Evolutionary conservation across 2,888 invertebrate genomes (phyloP), one percentile per base, ranked within the genome.

Genomic region (Chrysotoxum bicinctum): DNA sequence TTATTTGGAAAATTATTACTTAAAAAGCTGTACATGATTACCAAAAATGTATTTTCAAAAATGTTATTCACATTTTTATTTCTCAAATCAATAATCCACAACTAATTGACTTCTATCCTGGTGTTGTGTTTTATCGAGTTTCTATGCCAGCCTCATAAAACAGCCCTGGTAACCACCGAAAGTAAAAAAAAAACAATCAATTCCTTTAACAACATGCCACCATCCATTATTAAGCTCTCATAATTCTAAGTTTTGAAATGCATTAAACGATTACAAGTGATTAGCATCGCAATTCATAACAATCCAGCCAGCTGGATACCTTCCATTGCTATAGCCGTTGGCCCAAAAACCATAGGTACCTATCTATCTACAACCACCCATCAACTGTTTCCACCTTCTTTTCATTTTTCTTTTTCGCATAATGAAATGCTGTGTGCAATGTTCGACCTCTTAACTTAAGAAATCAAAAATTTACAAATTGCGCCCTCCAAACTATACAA

Each of bases 221-320:
- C 75, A 66, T 64, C 72, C 75, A 72, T 80, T 80, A 80, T 80
- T 85, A 75, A 85, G 84, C 72, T 76, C 84, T 80, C 80, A 76
- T 72, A 70, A 54, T 50, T 21, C 48, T 62, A 14, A 35, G 14
- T 23, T 40, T 69, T 56, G 37, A 45, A 43, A 37, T 19, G 52
- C 68, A 76, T 58, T 62, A 81, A 85, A 73, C 85, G 80, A 85
- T 85, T 85, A 77, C 73, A 69, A 85, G 76, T 85, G 85, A 85
- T 85, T 85, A 85, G 76, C 76, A 85, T 85, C 85, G 62, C 85
- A 80, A 85, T 85, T 73, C 73, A 80, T 77, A 85, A 81, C 50
- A 80, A 85, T 81, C 77, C 43, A 21, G 68, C 84, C 84, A 85
- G 80, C 80, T 85, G 84, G 76, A 66, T 56, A 74, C 64, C 64